Evolutionary conservation across 1,140 invertebrate genomes (phyloP), one percentile per base, ranked within the genome.

Genomic region (Drosophila lacertosa): DNA sequence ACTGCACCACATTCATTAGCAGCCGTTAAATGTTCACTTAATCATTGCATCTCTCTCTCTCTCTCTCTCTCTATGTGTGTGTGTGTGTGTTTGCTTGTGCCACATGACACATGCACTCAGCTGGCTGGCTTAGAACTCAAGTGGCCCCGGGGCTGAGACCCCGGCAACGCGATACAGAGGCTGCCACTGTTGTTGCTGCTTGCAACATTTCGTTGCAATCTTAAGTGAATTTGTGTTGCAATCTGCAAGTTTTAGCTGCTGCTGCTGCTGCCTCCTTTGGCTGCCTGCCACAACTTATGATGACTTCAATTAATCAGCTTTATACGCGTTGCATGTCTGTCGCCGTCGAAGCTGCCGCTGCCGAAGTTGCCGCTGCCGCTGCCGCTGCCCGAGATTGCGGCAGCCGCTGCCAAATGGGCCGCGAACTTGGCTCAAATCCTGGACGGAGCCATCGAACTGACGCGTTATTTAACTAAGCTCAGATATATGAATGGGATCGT

Each of bases 231-330:
- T 86, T 81, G 76, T 82, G 81, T 81, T 69, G 74, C 82, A 88
- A 88, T 88, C 82, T 71, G 74, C 55, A 53, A 51, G 47, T 68
- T 32, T 62, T 50, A 50, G 55, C 16, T 67, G 74, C 71, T 45
- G 54, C 57, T 60, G 29, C 39, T 42, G 68, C 69, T 67, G 66
- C 55, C 47, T 59, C 67, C 50, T 57, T 60, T 73, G 50, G 53
- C 70, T 60, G 63, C 48, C 68, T 86, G 82, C 77, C 82, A 82
- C 65, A 77, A 58, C 63, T 69, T 63, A 55, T 82, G 82, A 86
- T 88, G 82, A 88, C 74, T 88, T 78, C 83, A 88, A 86, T 86
- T 86, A 86, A 86, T 86, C 78, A 86, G 82, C 60, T 74, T 84
- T 70, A 86, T 78, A 45, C 55, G 57, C 71, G 48, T 70, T 64